Conservation (phyloP, 1,140 invertebrate species). For the Halyomorpha halys region DNA sequence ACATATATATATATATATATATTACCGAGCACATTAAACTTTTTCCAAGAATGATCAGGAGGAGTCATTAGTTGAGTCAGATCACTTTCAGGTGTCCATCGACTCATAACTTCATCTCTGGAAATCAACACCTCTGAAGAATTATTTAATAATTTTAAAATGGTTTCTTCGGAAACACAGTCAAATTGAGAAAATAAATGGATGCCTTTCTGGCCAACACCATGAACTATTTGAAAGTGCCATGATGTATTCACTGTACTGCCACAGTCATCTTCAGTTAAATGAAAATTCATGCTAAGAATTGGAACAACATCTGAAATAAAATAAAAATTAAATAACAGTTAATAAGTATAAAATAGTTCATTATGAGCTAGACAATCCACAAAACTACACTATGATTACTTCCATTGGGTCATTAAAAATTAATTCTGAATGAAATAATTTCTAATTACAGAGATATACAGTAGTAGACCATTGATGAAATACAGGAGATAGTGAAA, state of each 20-base stretch:
- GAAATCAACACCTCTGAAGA: neutral
- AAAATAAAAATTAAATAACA: neutral
- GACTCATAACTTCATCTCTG: conserved; percentile 6
- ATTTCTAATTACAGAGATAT: no score
- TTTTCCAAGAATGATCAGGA: conserved; percentile 12
- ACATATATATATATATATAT: no score
- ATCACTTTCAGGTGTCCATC: conserved; percentile 5
- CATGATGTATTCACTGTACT: neutral
- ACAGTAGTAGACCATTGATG: no score
- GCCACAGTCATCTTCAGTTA: conserved; percentile 2
- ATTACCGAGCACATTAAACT: conserved; percentile 11
- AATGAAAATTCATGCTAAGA: conserved; percentile 7
- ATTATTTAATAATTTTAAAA: neutral
- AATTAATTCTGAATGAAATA: no score
- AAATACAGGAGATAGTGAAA: no score
- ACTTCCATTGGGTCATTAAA: no score
- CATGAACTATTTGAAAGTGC: conserved; percentile 8
- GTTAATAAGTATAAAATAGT: no score
- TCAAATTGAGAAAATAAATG: neutral
- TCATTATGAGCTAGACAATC: no score
- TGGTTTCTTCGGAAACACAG: neutral
- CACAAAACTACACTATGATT: no score
- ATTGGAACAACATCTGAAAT: conserved; percentile 7
- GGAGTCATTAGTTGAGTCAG: neutral
- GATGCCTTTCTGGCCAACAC: neutral